Base-by-base conservation (phyloP, 2,797 vertebrate genomes). In the Loris lydekkerianus region DNA sequence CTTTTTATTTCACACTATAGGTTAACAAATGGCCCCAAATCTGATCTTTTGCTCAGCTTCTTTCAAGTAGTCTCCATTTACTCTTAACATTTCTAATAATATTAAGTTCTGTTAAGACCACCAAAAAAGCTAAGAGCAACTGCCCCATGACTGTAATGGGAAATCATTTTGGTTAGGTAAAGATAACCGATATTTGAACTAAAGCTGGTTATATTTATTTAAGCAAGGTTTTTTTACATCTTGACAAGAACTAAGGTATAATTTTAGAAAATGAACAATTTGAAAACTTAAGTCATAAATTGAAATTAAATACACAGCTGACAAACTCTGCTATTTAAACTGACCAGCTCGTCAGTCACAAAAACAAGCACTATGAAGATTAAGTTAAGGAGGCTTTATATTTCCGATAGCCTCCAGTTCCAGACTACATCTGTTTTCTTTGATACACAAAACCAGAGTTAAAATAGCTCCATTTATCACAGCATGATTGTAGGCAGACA, bases 381-480 rank as follows among this genome's bases (percentile, higher is more conserved):
- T 98, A 97, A 98, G 98, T 99, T 98, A 99, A 98, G 98, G 98
- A 99, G 97, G 98, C 98, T 99, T 99, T 98, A 98, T 98, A 99
- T 98, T 99, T 99, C 98, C 98, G 98, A 98, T 97, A 97, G 99
- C 99, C 99, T 98, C 97, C 98, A 99, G 98, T 99, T 98, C 98
- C 98, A 99, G 99, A 99, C 99, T 99, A 99, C 99, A 99, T 99
- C 99, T 99, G 99, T 99, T 99, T 99, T 99, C 99, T 99, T 99
- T 99, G 99, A 99, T 99, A 99, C 99, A 99, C 99, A 99, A 99
- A 99, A 98, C 98, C 98, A 97, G 98, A 99, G 98, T 97, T 99
- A 99, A 99, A 99, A 99, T 98, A 99, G 99, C 99, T 99, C 98
- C 99, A 99, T 99, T 99, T 99, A 99, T 99, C 99, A 99, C 99